Evolutionary conservation across 37 sponge, comb jelly and placozoan species (phyloP).

Genomic region (Oscarella lobularis): DNA sequence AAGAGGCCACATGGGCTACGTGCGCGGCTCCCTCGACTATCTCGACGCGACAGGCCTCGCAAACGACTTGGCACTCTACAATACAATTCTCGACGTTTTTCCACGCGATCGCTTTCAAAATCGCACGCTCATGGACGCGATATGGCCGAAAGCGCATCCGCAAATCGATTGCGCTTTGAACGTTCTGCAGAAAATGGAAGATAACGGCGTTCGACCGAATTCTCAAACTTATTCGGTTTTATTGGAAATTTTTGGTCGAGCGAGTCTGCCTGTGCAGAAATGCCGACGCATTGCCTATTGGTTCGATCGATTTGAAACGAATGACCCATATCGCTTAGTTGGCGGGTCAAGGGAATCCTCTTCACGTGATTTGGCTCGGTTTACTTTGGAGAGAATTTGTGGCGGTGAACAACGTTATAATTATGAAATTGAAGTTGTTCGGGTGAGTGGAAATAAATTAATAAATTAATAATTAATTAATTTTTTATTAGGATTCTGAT

Average conservation of each 20-base stretch:
- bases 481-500: no score
- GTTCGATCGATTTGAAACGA: constrained; percentile 58
- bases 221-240: constrained; percentile 43
- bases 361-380: not conserved
- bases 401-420: no score
- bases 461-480: no score
- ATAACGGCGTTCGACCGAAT: constrained; percentile 65
- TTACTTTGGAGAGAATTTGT: not conserved
- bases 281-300: constrained; percentile 66
- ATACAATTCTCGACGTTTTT: constrained; percentile 57
- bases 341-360: no score
- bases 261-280: constrained; percentile 70
- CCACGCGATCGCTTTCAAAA: constrained; percentile 61
- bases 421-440: no score
- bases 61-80: constrained; percentile 61
- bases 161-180: constrained; percentile 71
- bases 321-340: constrained; percentile 68
- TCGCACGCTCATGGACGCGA: constrained; percentile 52
- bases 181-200: constrained; percentile 79
- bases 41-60: constrained; percentile 72
- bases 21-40: constrained; percentile 38
- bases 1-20: constrained; percentile 64
- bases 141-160: constrained; percentile 77
- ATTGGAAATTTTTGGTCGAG: constrained; percentile 47
- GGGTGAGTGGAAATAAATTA: no score